Evolutionary conservation across 2,113 vertebrate species (phyloP), one percentile per base, ranked within the genome.

Genomic region (Tiliqua scincoides): DNA sequence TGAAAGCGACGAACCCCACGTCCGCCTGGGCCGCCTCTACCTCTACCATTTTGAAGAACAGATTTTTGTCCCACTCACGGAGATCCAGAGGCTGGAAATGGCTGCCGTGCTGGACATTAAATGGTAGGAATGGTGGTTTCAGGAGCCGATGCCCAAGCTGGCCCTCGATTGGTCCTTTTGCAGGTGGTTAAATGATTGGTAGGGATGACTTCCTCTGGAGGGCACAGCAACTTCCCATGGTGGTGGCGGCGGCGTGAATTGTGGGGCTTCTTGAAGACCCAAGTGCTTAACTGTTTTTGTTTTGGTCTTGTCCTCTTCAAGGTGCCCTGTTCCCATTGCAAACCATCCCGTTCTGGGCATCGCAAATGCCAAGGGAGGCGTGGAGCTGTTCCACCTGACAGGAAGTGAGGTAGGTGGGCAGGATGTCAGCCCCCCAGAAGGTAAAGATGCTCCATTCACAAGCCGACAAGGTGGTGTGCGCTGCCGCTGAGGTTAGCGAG

Each of bases 51-150:
- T 97, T 89, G 96, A 94, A 59, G 96, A 97, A 7, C 93, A 87
- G 76, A 76, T 92, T 0, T 93, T 88, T 79, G 93, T 95, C 11
- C 97, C 97, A 0, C 95, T 99, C 75, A 95, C 90, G 0, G 98
- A 99, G 87, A 88, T 98, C 37, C 98, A 99, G 79, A 96, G 96
- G 74, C 94, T 97, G 7, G 97, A 99, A 84, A 98, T 96, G 0
- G 84, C 97, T 0, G 99, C 98, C 18, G 93, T 99, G 92, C 95
- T 99, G 86, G 98, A 99, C 93, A 93, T 99, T 85, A 99, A 99
- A 95, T 99, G 99, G 99, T 99, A 94, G 91, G 32, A 20, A 10
- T 72, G 35, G 43, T 48, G 43, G 4, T 48, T 48, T 48, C 8
- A 48, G 6, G 43, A 9, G 54, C 4, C 2, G 15, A 54, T 35